Evolutionary conservation across 2,797 vertebrate genomes (phyloP).

Genomic region (Characodon lateralis): DNA sequence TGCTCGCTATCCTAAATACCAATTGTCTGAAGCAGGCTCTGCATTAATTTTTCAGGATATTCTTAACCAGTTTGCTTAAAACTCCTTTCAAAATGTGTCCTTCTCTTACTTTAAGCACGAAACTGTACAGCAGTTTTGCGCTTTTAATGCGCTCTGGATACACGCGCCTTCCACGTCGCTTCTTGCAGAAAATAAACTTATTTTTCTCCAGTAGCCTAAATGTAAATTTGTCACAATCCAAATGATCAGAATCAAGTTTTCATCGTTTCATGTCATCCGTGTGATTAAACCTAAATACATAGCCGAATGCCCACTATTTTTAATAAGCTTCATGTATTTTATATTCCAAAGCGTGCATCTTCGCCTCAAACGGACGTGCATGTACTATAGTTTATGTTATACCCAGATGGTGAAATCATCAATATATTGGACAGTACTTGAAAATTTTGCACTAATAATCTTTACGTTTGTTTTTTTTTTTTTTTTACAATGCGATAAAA

Average conservation of each 20-base stretch:
- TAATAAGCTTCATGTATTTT: neutral
- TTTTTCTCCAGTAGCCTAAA: neutral
- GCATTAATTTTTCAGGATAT: neutral
- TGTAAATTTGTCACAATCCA: neutral
- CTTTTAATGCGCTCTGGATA: slow-evolving; percentile 23
- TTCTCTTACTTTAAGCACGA: neutral
- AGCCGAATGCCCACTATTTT: neutral
- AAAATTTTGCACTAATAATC: neutral
- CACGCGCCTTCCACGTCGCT: slow-evolving; percentile 3
- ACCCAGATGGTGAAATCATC: neutral
- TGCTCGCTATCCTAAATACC: slow-evolving; percentile 3
- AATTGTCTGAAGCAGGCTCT: neutral
- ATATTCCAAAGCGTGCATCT: neutral
- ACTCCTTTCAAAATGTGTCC: neutral
- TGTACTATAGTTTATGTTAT: neutral
- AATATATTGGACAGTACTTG: neutral
- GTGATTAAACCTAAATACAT: neutral
- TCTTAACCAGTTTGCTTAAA: neutral
- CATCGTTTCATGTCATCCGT: neutral
- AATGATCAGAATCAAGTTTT: neutral
- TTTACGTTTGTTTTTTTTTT: neutral
- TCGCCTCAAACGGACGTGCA: neutral
- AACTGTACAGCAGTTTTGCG: neutral
- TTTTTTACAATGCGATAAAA: neutral
- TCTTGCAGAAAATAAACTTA: neutral